Evolutionary conservation across 2,113 vertebrate species (phyloP).

Genomic region (Oncorhynchus masou): DNA sequence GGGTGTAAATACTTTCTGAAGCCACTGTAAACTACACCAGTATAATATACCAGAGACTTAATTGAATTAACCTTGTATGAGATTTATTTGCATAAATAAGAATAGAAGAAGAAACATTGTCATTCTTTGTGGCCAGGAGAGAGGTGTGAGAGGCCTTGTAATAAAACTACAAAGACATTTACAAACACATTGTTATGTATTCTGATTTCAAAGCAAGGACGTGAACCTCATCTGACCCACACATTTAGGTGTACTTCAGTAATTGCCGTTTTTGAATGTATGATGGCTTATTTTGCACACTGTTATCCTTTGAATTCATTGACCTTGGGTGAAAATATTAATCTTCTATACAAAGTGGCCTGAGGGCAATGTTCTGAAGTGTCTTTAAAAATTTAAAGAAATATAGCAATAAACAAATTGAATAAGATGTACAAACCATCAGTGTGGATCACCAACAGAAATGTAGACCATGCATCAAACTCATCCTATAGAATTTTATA

Average conservation of each 20-base stretch:
- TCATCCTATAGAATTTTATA: too few relatives aligned
- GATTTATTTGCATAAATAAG: not conserved
- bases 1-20: too few relatives aligned
- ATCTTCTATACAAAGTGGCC: not conserved
- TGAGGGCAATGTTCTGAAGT: not conserved
- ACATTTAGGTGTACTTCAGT: slow-evolving; percentile 33
- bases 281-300: slow-evolving; percentile 32
- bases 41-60: not conserved
- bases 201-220: not conserved
- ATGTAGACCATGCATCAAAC: too few relatives aligned
- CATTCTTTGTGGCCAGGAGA: not conserved
- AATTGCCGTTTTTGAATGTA: slow-evolving; percentile 43
- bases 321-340: slow-evolving; percentile 8
- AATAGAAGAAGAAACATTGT: too few relatives aligned
- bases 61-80: not conserved
- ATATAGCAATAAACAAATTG: not conserved
- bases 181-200: not conserved
- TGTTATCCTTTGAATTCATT: slow-evolving; percentile 23
- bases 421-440: too few relatives aligned
- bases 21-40: too few relatives aligned
- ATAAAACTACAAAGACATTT: not conserved
- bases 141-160: not conserved
- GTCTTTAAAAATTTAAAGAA: not conserved
- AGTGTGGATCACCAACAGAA: too few relatives aligned
- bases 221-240: not conserved